Conservation (phyloP, 2,113 vertebrate genomes). For the Heloderma charlesbogerti region DNA sequence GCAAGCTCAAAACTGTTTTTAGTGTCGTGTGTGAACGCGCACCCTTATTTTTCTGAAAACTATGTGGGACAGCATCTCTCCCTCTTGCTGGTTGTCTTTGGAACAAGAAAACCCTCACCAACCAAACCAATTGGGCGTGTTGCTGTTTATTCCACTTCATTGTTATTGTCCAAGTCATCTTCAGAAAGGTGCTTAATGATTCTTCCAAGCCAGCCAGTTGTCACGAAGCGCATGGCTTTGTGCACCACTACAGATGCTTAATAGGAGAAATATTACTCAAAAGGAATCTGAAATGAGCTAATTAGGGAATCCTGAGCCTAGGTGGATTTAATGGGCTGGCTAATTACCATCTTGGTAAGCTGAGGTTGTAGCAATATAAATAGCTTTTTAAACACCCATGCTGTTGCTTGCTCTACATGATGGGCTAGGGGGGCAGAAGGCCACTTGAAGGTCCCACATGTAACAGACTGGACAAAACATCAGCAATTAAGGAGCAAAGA, state of each 20-base stretch:
- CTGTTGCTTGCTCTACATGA: background rate
- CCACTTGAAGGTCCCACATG: background rate
- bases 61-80: no score
- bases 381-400: background rate
- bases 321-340: slow-evolving; percentile 23
- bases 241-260: slow-evolving; percentile 10
- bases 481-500: background rate
- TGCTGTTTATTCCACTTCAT: background rate
- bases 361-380: background rate
- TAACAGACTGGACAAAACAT: background rate
- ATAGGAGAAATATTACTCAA: slow-evolving; percentile 31
- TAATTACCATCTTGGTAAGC: background rate
- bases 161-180: background rate
- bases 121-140: background rate
- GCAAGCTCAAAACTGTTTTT: background rate
- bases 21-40: background rate
- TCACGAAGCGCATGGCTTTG: background rate
- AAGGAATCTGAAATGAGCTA: slow-evolving; percentile 30
- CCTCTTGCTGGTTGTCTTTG: no score
- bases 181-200: background rate
- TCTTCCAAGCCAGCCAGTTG: background rate
- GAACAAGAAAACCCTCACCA: background rate
- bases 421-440: background rate
- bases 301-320: slow-evolving; percentile 14
- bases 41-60: background rate